These are phyloP conservation scores for Penaeus indicus DNA, from an alignment of 1,140 invertebrate genomes.

Conservation along the genomic window DNA sequence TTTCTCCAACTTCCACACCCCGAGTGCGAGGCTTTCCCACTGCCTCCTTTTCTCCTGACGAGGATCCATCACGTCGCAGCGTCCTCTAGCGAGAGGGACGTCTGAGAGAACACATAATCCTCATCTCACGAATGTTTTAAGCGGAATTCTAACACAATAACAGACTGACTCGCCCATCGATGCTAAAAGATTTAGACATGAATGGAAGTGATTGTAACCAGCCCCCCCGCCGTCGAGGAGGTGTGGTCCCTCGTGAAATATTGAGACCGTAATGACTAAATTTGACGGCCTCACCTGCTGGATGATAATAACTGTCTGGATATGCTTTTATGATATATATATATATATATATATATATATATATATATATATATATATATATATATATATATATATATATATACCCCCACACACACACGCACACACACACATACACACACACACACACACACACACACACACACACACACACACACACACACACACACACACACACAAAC, in stretches of 20 bases:
- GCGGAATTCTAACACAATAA: constrained; percentile 7
- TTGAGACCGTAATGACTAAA: constrained; percentile 55
- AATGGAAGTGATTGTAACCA: constrained; percentile 56
- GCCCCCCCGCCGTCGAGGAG: constrained; percentile 44
- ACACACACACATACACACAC: constrained; percentile 5
- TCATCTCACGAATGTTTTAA: neutral
- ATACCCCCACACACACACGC: neutral
- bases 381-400: constrained; percentile 19
- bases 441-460: constrained; percentile 29
- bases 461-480: constrained; percentile 11
- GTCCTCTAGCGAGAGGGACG: neutral
- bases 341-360: neutral
- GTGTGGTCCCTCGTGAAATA: constrained; percentile 53
- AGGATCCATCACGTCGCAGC: neutral
- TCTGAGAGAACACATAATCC: neutral
- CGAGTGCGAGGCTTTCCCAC: constrained; percentile 4
- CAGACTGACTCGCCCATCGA: constrained; percentile 45
- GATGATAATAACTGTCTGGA: neutral
- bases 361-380: constrained; percentile 25
- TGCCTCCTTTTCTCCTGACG: neutral
- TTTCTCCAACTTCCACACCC: constrained; percentile 45
- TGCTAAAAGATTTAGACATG: constrained; percentile 55
- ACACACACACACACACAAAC: neutral
- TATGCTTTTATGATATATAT: neutral
- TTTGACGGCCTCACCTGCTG: constrained; percentile 33